Percentiles rank a stretch among this genome's conserved stretches.
Conservation (phyloP, 2,113 vertebrate species). For the Melanostigma gelatinosum region DNA sequence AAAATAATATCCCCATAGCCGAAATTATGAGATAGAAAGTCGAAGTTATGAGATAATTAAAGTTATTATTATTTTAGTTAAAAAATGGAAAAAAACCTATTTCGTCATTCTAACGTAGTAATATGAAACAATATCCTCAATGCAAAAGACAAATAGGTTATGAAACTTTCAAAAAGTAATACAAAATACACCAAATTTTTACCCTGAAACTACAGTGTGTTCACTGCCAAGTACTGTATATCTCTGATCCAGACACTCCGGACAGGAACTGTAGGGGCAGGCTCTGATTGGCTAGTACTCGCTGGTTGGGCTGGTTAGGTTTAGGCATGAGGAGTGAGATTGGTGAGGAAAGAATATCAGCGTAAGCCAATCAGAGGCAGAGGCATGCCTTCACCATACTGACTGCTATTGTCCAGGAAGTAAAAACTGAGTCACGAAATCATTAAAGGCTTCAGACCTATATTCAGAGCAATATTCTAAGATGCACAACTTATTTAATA, state of each 20-base stretch:
- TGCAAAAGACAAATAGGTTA: background rate
- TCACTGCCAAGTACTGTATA: background rate
- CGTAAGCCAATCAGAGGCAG: background rate
- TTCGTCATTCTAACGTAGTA: too few relatives aligned
- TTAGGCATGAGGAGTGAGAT: too few relatives aligned
- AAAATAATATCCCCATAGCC: too few relatives aligned
- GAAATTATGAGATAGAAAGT: too few relatives aligned
- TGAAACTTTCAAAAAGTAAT: background rate
- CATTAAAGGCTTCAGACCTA: background rate
- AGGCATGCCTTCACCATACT: background rate
- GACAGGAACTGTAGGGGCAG: too few relatives aligned
- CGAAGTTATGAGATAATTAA: too few relatives aligned
- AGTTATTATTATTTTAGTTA: background rate
- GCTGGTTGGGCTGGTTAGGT: too few relatives aligned
- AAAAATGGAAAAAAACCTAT: background rate
- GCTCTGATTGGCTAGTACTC: too few relatives aligned
- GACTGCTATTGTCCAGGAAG: conserved; percentile 29
- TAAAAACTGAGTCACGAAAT: conserved; percentile 5
- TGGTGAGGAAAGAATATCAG: background rate
- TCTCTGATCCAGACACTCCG: background rate
- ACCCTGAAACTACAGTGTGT: background rate
- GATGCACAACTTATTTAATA: background rate
- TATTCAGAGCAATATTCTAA: background rate
- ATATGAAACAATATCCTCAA: background rate
- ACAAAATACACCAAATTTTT: background rate